A percentile compares a stretch with the other conserved stretches of the same genome.
phyloP scores from a whole-genome alignment of 2,888 invertebrate genomes.

The Amblyteles armatorius region DNA sequence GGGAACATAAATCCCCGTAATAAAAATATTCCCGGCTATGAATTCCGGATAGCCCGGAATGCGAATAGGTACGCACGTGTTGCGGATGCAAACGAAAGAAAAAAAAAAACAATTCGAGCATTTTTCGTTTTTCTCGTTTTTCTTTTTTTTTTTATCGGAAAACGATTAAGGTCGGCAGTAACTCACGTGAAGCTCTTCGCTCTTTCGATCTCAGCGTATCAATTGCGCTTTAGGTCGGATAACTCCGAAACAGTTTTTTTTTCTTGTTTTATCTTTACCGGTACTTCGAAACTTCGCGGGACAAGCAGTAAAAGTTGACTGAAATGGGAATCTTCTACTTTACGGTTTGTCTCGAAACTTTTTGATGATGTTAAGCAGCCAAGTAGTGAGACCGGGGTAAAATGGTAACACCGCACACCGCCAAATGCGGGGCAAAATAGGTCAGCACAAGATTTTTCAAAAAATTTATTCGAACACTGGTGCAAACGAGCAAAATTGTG shows the following conservation, averaged over 20 bases:
- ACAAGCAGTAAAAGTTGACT: background rate
- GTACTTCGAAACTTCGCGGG: background rate
- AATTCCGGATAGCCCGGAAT: conserved; percentile 8
- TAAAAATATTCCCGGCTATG: conserved; percentile 21
- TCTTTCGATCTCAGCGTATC: background rate
- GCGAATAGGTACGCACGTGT: conserved; percentile 15
- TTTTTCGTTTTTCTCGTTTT: background rate
- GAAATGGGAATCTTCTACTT: background rate
- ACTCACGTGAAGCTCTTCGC: conserved; percentile 12
- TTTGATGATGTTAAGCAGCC: background rate
- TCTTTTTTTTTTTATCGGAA: conserved; percentile 21
- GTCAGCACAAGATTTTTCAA: too few species aligned
- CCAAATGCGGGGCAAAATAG: too few species aligned
- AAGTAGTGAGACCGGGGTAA: too few species aligned
- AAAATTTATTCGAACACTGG: too few species aligned
- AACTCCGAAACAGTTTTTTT: background rate
- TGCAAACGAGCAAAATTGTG: too few species aligned
- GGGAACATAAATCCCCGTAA: background rate
- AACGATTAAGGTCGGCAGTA: conserved; percentile 37
- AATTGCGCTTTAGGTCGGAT: conserved; percentile 28
- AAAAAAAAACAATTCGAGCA: conserved; percentile 11
- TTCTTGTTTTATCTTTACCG: conserved; percentile 4
- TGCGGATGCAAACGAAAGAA: background rate
- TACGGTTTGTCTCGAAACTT: background rate
- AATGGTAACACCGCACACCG: too few species aligned